Evolutionary conservation across 2,888 invertebrate species (phyloP).

Genomic region (Heterodera filipjevi): DNA sequence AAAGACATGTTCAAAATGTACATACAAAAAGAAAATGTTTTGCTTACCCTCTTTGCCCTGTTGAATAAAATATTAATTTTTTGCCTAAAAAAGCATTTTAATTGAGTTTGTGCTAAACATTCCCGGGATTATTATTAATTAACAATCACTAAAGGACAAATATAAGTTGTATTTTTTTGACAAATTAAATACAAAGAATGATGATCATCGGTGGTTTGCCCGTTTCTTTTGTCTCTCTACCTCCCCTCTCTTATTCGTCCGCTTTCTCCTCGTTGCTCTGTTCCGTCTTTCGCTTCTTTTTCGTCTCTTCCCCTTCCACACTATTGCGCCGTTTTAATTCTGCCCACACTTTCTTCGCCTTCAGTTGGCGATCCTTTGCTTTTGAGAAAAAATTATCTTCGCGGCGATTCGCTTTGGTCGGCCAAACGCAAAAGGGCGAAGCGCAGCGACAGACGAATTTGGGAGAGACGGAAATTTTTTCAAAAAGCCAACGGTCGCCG

Average conservation of each 20-base stretch:
- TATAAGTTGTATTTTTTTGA: too few relatives aligned
- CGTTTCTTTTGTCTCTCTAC: neutral
- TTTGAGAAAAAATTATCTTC: neutral
- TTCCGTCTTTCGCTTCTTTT: slow-evolving; percentile 17
- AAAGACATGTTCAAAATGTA: too few relatives aligned
- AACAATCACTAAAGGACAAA: too few relatives aligned
- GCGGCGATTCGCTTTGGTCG: neutral
- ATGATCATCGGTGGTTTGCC: neutral
- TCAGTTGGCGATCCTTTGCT: slow-evolving; percentile 1
- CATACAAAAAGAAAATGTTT: too few relatives aligned
- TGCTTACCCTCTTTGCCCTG: too few relatives aligned
- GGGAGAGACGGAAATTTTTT: neutral
- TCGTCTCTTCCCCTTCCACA: neutral
- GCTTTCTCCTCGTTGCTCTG: neutral
- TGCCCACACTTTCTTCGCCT: neutral
- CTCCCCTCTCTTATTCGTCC: neutral
- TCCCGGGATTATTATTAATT: too few relatives aligned
- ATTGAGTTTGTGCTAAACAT: too few relatives aligned
- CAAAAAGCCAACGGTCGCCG: slow-evolving; percentile 24
- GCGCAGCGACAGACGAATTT: slow-evolving; percentile 17
- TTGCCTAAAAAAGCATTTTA: too few relatives aligned
- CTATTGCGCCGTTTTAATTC: neutral
- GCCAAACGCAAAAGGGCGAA: slow-evolving; percentile 25
- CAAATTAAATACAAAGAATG: too few relatives aligned
- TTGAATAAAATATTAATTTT: too few relatives aligned